Evolutionary conservation across 2,797 vertebrate genomes (phyloP).

Genomic region (Pseudochirops cupreus): DNA sequence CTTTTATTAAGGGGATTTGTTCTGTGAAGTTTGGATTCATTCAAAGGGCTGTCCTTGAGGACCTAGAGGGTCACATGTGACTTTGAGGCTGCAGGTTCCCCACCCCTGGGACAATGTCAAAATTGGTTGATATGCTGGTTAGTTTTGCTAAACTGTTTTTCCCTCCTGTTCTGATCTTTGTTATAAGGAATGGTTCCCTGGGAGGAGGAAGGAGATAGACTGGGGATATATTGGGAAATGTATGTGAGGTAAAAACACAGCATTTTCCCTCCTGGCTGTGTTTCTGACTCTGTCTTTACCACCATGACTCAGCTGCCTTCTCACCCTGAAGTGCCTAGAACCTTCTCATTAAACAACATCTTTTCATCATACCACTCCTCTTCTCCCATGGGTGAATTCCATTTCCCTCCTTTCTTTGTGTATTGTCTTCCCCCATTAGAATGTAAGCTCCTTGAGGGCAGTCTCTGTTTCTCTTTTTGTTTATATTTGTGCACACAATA

Average conservation of each 20-base stretch:
- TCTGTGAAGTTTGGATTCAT: no score
- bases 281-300: background rate
- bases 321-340: background rate
- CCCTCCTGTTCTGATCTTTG: background rate
- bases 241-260: background rate
- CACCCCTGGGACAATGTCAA: background rate
- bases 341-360: background rate
- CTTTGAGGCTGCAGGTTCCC: no score
- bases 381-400: background rate
- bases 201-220: background rate
- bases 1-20: no score
- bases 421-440: background rate
- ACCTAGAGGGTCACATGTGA: no score
- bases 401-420: background rate
- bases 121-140: background rate
- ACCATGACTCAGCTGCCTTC: background rate
- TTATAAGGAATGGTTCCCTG: background rate
- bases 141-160: background rate
- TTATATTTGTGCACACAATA: background rate
- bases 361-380: background rate
- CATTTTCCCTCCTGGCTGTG: background rate
- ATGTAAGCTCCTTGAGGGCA: background rate
- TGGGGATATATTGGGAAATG: background rate
- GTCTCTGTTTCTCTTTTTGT: background rate
- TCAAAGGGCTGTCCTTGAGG: no score